Conservation (phyloP, 2,888 invertebrate genomes). For the Thera britannica region DNA sequence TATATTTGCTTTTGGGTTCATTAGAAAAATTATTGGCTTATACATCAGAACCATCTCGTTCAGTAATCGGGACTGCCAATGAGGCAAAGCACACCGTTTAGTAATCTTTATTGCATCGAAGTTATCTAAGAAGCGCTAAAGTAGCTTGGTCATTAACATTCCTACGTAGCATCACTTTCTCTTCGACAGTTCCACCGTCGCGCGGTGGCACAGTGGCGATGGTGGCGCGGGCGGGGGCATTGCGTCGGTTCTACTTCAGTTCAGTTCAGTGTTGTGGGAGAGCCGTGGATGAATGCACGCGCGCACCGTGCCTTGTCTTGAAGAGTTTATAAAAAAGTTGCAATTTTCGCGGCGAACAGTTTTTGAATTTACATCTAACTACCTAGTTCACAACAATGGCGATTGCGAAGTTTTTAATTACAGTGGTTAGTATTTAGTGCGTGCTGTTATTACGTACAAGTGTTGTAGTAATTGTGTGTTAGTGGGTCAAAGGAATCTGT, state of each 20-base stretch:
- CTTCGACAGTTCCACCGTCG: slow-evolving; percentile 35
- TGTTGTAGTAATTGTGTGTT: slow-evolving; percentile 30
- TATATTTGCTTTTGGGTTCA: too few species aligned
- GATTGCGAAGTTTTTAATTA: slow-evolving; percentile 43
- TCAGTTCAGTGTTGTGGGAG: slow-evolving; percentile 34
- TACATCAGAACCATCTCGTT: too few species aligned
- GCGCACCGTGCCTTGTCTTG: background rate
- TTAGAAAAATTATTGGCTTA: too few species aligned
- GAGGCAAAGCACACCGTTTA: background rate
- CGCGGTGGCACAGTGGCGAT: background rate
- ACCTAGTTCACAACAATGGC: slow-evolving; percentile 38
- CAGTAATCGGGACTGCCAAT: too few species aligned
- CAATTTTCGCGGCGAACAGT: slow-evolving; percentile 11
- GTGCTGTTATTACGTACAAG: slow-evolving; percentile 1
- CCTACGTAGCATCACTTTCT: slow-evolving; percentile 45
- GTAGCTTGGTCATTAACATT: slow-evolving; percentile 56
- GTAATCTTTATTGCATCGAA: background rate
- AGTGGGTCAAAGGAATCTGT: slow-evolving; percentile 33
- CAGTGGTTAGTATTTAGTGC: slow-evolving; percentile 40
- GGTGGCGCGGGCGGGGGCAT: background rate
- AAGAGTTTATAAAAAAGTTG: slow-evolving; percentile 9
- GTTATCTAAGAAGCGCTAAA: background rate
- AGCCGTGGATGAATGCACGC: slow-evolving; percentile 20
- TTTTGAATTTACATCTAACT: background rate
- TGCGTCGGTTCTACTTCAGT: background rate